Percentiles rank a stretch among this genome's conserved stretches.
Conservation (phyloP, 2,113 vertebrate genomes). For the Excalfactoria chinensis region DNA sequence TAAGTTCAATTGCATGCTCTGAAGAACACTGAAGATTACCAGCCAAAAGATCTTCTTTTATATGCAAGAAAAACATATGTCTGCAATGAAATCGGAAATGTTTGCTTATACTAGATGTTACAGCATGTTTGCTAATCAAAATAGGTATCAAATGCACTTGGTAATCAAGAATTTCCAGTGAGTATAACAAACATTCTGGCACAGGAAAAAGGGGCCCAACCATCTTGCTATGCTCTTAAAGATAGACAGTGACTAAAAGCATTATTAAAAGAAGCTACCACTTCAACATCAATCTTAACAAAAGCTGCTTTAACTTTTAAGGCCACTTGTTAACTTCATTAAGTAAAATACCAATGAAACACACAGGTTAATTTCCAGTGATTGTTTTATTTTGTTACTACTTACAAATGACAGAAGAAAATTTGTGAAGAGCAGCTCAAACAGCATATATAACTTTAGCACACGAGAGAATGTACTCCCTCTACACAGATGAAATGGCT, state of each 20-base stretch:
- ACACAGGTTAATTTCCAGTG: neutral
- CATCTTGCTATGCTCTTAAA: neutral
- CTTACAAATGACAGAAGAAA: neutral
- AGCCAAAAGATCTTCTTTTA: slow-evolving; percentile 93
- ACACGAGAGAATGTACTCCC: neutral
- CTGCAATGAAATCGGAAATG: slow-evolving; percentile 73
- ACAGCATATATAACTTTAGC: neutral
- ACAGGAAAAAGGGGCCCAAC: neutral
- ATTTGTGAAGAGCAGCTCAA: neutral
- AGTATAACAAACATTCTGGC: neutral
- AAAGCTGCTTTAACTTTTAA: neutral
- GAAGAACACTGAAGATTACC: slow-evolving; percentile 91
- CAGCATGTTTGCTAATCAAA: neutral
- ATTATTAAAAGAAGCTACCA: neutral
- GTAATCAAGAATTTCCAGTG: neutral
- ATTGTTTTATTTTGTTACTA: neutral
- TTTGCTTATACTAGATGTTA: neutral
- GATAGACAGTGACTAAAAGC: neutral
- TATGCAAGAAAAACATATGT: slow-evolving; percentile 94
- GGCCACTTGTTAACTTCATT: neutral
- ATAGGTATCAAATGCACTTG: neutral
- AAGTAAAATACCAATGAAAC: neutral
- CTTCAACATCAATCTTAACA: neutral
- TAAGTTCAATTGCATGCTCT: slow-evolving; percentile 92
- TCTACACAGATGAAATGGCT: neutral